Evolutionary conservation across 2,888 invertebrate genomes (phyloP), one percentile per base, ranked within the genome.

Genomic region (Diloba caeruleocephala): DNA sequence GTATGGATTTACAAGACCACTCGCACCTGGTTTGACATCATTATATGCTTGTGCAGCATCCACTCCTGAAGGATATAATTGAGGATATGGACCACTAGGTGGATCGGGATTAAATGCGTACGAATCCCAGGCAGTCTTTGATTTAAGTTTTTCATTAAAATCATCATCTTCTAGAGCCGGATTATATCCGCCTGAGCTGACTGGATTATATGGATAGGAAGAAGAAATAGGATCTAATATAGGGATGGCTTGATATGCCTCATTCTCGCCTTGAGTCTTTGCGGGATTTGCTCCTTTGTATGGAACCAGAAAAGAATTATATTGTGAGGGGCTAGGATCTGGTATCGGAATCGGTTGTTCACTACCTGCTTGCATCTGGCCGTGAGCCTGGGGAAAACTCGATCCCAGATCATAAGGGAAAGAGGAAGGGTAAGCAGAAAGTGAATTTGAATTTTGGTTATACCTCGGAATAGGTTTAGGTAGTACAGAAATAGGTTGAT

Each of bases 31-130:
- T 46, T 60, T 46, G 12, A 15, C 26, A 33, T 55, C 62, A 36
- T 48, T 36, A 34, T 57, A 41, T 1, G 44, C 44, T 31, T 48
- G 50, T 7, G 32, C 54, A 33, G 63, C 36, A 5, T 39, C 64
- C 28, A 52, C 58, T 46, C 43, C 61, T 62, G 58, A 53, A 49
- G 58, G 43, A 62, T 62, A 62, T 17, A 61, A 52, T 43, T 36
- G 26, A 58, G 43, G 38, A 43, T 58, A 39, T 64, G 43, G 36
- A 52, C 15, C 38, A 52, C 34, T 53, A 21, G 53, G 32, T 44
- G 44, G 21, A 31, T 45, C 14, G 13, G 23, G 45, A 12, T 36
- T 32, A 46, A 34, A 32, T 28, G 15, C 5, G 12, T 57, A 28
- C 19, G 38, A 29, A 43, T 34, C n/a, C 58, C 58, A 57, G 12